A percentile compares a stretch with the other conserved stretches of the same genome.
Evolutionary conservation across 2,888 invertebrate genomes (phyloP).

Genomic region (Phytoseiulus persimilis): DNA sequence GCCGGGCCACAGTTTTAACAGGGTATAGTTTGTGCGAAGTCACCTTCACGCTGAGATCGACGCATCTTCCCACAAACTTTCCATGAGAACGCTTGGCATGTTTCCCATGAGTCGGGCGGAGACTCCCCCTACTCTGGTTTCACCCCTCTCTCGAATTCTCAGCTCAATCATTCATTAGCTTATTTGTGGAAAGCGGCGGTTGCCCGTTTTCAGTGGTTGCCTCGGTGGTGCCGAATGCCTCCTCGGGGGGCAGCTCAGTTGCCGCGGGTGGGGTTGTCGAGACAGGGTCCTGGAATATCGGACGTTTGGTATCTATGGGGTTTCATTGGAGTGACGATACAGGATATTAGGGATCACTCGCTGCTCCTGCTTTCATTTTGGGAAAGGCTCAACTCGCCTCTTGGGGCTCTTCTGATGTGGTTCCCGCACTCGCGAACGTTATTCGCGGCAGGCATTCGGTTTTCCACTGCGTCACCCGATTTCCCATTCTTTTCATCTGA

Average conservation of each 20-base stretch:
- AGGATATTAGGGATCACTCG: no score
- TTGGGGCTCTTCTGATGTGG: no score
- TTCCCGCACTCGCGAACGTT: not conserved
- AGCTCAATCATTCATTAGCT: not conserved
- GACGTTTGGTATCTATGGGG: no score
- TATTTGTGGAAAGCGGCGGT: not conserved
- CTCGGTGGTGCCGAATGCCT: not conserved
- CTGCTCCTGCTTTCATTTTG: no score
- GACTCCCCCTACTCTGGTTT: no score
- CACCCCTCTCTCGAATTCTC: no score
- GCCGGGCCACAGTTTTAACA: not conserved
- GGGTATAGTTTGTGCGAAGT: not conserved
- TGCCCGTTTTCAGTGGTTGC: not conserved
- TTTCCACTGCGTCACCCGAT: not conserved
- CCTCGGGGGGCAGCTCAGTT: not conserved
- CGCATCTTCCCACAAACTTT: not conserved
- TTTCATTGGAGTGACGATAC: no score
- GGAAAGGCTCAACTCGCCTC: no score
- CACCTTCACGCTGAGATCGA: constrained; percentile 28
- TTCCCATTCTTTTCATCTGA: not conserved
- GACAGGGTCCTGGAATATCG: not conserved
- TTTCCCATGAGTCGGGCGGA: no score
- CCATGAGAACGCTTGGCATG: not conserved
- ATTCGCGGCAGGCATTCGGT: not conserved
- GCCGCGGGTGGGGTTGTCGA: not conserved